Base-by-base conservation (phyloP, 2,797 vertebrate species). In the Gallirallus australis region DNA sequence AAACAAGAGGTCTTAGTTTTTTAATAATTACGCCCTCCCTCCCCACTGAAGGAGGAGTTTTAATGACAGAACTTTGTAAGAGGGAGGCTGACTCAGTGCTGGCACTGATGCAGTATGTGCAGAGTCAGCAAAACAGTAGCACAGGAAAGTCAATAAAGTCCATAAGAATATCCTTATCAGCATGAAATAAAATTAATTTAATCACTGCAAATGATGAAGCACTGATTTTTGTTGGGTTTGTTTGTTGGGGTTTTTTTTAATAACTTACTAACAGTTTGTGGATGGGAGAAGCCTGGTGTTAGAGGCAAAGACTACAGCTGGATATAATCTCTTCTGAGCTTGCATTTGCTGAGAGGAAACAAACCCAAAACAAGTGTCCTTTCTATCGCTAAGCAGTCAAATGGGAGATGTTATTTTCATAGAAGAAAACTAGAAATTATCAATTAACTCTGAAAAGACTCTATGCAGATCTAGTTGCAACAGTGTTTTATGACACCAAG, bases 61-160 rank as follows among this genome's bases (percentile, higher is more conserved):
- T 92, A 90, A 82, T 71, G 76, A 73, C 68, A 89, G 50, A 89
- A 56, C 64, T 86, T 94, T 84, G 14, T 39, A 77, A 79, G 65
- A 71, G 70, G 81, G 76, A 96, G 79, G 82, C 79, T 93, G 81
- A 96, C 57, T 42, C 79, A 82, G 66, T 57, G 28, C 72, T 92
- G 76, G 79, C 59, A 76, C 9, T 92, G 87, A 81, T 20, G 15
- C 64, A 72, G 59, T 2, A 0, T 66, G 69, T 91, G 83, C 83
- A 83, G 64, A 91, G 91, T 94, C 90, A 96, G 90, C 88, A 95
- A 92, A 94, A 82, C 40, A 9, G 47, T 66, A 65, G 21, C 24
- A 60, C 33, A 48, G 52, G 28, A 84, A 96, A 95, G 70, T 81
- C 84, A 93, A 37, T 82, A 42, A 93, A 94, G 68, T 76, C 81